Evolutionary conservation across 2,113 vertebrate genomes (phyloP).

Genomic region (Coryphaenoides rupestris): DNA sequence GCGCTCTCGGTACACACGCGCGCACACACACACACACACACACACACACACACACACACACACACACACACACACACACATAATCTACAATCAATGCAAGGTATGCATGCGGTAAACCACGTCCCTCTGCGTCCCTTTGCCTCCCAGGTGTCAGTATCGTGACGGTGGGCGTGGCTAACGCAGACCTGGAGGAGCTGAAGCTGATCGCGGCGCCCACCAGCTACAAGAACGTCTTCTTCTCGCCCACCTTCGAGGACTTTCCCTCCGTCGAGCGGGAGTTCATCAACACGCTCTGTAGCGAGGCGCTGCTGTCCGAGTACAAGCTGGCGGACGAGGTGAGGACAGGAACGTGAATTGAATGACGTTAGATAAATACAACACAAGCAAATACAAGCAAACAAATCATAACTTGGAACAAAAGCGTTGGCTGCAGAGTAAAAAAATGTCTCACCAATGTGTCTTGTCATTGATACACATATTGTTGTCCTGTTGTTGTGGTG

Average conservation of each 20-base stretch:
- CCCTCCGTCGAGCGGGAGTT: constrained; percentile 79
- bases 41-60: no score
- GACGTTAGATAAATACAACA: background rate
- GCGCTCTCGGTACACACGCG: constrained; percentile 67
- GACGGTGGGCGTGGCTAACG: constrained; percentile 79
- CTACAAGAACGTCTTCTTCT: constrained; percentile 78
- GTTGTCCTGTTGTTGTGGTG: background rate
- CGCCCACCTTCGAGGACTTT: constrained; percentile 79
- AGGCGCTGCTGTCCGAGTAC: constrained; percentile 65
- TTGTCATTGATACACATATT: no score
- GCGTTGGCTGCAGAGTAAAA: no score
- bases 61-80: no score
- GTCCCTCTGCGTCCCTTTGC: background rate
- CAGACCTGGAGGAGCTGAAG: constrained; percentile 77
- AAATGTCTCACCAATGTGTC: no score
- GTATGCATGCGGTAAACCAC: background rate
- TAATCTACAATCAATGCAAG: background rate
- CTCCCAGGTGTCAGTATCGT: constrained; percentile 80
- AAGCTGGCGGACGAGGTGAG: constrained; percentile 56
- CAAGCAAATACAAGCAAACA: no score
- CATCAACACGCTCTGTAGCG: constrained; percentile 75
- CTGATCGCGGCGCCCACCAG: constrained; percentile 72
- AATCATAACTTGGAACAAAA: no score
- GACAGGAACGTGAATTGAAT: background rate
- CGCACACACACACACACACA: no score